These are phyloP conservation scores for Pterostichus niger DNA, from an alignment of 2,888 invertebrate genomes.

Conservation along the genomic window DNA sequence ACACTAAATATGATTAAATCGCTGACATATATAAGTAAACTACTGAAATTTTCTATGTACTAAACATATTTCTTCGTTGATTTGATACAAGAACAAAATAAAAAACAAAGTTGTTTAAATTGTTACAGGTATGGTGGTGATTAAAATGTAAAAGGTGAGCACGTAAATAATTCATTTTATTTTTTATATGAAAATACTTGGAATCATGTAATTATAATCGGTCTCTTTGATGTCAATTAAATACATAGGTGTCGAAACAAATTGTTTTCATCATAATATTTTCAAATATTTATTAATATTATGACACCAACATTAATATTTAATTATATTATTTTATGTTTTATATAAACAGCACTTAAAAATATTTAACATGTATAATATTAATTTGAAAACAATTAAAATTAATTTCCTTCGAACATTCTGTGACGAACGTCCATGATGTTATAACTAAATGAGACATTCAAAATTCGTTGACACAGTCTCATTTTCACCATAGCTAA, in stretches of 20 bases:
- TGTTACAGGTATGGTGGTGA: not conserved
- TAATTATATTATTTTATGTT: too few species aligned
- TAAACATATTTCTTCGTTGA: not conserved
- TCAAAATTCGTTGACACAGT: constrained; percentile 21
- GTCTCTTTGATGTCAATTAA: not conserved
- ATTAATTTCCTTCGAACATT: too few species aligned
- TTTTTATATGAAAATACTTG: constrained; percentile 6
- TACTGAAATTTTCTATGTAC: too few species aligned
- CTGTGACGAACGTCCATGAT: not conserved
- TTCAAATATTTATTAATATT: too few species aligned
- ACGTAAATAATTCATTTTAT: constrained; percentile 4
- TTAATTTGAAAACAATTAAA: too few species aligned
- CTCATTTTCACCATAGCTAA: constrained; percentile 37
- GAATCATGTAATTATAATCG: not conserved
- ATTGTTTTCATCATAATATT: not conserved
- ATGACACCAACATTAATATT: too few species aligned
- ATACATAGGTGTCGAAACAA: not conserved
- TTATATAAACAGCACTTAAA: too few species aligned
- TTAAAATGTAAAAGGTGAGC: constrained; percentile 15
- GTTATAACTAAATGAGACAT: constrained; percentile 23
- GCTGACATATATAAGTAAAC: too few species aligned
- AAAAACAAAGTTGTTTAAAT: too few species aligned
- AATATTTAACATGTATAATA: too few species aligned
- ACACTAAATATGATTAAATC: too few species aligned
- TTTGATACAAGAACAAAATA: not conserved